phyloP scores from a whole-genome alignment of 2,797 vertebrate genomes.

The Trematomus bernacchii region DNA sequence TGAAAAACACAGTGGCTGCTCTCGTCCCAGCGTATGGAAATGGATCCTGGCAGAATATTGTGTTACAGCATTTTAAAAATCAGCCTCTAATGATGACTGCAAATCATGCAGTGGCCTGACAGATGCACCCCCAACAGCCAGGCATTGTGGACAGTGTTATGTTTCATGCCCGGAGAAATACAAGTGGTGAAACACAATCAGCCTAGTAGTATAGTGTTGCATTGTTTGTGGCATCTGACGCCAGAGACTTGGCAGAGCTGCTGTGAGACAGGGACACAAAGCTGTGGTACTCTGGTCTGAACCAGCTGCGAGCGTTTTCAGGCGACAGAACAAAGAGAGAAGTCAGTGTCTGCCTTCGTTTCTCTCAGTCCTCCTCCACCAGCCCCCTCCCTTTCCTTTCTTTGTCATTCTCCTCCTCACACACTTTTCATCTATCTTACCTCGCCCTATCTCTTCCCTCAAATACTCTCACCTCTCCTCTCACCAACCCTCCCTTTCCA shows the following conservation, averaged over 20 bases:
- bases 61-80: constrained; percentile 40
- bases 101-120: constrained; percentile 34
- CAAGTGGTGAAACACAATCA: constrained; percentile 78
- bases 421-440: constrained; percentile 49
- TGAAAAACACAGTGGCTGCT: background rate
- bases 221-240: constrained; percentile 80
- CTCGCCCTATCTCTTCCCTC: constrained; percentile 50
- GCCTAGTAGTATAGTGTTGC: constrained; percentile 78
- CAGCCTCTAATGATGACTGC: constrained; percentile 49
- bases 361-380: constrained; percentile 56
- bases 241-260: constrained; percentile 69
- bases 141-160: constrained; percentile 63
- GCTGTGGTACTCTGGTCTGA: constrained; percentile 69
- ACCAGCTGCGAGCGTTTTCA: constrained; percentile 75
- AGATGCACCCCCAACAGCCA: constrained; percentile 40
- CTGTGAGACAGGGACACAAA: constrained; percentile 65
- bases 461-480: constrained; percentile 63
- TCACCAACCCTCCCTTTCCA: constrained; percentile 60
- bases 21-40: constrained; percentile 9
- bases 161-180: constrained; percentile 68
- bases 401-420: constrained; percentile 47
- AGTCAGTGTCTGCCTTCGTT: constrained; percentile 75
- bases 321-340: constrained; percentile 78
- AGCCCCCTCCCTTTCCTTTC: constrained; percentile 25
- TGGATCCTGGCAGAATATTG: constrained; percentile 29